phyloP scores from a whole-genome alignment of 2,113 vertebrate species.

The Ahaetulla prasina region DNA sequence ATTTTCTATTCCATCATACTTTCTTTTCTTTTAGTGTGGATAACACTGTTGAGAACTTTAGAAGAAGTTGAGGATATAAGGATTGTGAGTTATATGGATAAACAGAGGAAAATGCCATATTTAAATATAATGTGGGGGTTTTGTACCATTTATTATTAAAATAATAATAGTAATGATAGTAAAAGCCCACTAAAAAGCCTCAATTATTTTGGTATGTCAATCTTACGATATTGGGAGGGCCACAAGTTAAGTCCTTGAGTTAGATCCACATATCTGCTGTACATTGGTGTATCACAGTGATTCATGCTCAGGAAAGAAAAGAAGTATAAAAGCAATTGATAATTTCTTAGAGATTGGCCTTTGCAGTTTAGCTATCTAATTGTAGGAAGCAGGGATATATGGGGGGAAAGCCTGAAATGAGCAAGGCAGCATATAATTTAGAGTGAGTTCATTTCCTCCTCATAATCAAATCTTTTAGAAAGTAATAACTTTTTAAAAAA shows the following conservation, averaged over 20 bases:
- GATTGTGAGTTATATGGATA: not conserved
- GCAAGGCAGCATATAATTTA: not conserved
- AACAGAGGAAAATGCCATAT: too few species aligned
- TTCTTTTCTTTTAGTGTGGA: not conserved
- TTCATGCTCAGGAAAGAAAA: constrained; percentile 38
- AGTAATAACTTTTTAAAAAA: not conserved
- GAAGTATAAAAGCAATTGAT: constrained; percentile 50
- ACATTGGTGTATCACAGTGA: constrained; percentile 45
- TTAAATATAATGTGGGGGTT: not conserved
- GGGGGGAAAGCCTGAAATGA: constrained; percentile 32
- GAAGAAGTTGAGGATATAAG: not conserved
- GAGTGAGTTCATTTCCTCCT: constrained; percentile 4
- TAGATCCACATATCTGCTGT: not conserved
- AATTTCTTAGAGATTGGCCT: constrained; percentile 57
- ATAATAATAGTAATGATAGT: not conserved
- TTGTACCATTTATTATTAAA: not conserved
- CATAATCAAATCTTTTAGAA: not conserved
- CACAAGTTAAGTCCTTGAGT: not conserved
- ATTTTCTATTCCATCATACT: not conserved
- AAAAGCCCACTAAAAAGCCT: not conserved
- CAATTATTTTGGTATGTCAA: not conserved
- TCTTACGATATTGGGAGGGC: not conserved
- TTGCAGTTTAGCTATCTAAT: constrained; percentile 48
- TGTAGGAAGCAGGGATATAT: constrained; percentile 15
- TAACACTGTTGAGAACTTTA: not conserved